Evolutionary conservation across 2,113 vertebrate genomes (phyloP), one percentile per base, ranked within the genome.

Genomic region (Malurus elegans): DNA sequence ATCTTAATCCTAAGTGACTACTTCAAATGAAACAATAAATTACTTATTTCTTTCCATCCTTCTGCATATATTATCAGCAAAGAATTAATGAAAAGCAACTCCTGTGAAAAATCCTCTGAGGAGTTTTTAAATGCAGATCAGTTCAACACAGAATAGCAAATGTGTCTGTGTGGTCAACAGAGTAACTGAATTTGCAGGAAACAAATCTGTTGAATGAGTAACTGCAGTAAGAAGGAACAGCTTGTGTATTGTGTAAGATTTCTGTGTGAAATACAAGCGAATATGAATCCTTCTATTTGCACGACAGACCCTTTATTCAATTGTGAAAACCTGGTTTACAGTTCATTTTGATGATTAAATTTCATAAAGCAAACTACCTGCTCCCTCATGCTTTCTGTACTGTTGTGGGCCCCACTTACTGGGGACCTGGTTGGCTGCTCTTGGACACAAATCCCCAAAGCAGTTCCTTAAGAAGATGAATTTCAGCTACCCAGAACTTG

Each of bases 11-110:
- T 86, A 87, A 92, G 53, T 50, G 67, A 80, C 18, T 92, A 93
- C 61, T 90, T 90, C 26, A 91, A 80, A 92, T 58, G 56, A 93
- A 92, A 95, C 29, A 88, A 79, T 79, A 93, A 90, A 73, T 88
- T 2, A 76, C 87, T 95, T 72, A 15, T 50, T 96, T 90, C 45
- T 81, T 95, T 70, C 79, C 54, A 90, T 85, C 64, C 71, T 85
- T 34, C 71, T 82, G 56, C 50, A 69, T 76, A 47, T n/a, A 72
- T 79, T 92, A 94, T 73, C 67, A 90, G 60, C 47, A 90, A 79
- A 84, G 31, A 40, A 79, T 66, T 92, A 93, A 94, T 79, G 58
- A 91, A 94, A 85, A 90, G 44, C 9, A 15, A 61, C 40, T 86
- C 56, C 20, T 42, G 9, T 48, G 44, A 91, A 93, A 91, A 93